Base-by-base conservation (phyloP, 2,113 vertebrate species). In the Pseudopipra pipra region DNA sequence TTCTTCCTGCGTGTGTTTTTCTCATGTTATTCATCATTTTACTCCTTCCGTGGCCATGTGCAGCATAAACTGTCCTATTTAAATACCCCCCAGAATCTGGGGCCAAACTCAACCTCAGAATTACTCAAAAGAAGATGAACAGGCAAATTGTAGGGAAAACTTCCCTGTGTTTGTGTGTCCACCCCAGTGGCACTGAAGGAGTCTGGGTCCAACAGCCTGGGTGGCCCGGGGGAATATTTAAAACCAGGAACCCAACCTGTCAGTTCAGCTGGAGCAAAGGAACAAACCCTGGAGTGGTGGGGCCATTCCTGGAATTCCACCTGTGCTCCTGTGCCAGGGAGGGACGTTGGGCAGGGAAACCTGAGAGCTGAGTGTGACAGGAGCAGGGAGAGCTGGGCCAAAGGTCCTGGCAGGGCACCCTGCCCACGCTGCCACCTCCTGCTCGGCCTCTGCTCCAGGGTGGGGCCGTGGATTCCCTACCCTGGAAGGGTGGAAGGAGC, bases 161-260 rank as follows among this genome's bases (percentile, higher is more conserved):
- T 10, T 33, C 5, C 15, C 10, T 56, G 61, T 67, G 71, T 35
- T 2, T 46, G 49, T 43, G 12, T 51, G 49, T 37, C 3, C 25
- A 3, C 17, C 8, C 1, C 11, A 16, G 8, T 12, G 52, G 2
- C 35, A 11, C 0, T 18, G 78, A n/a, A 23, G 51, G 28, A 78
- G 61, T 33, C 19, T 39, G 59, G 10, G 19, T 31, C 35, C 55
- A 28, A 14, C 31, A 31, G 6, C 7, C 27, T 27, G 54, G 18
- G 73, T 27, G 61, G 28, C 10, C 43, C 11, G 21, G 30, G 37
- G 63, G 24, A 16, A 46, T 14, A 33, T 33, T 44, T 51, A 28
- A 59, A 76, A 86, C 41, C 7, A 61, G 33, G 23, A 59, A 87
- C 52, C 1, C 1, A 61, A 35, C 23, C 52, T 35, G 39, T 24